These are phyloP conservation scores for Sarcophaga carnaria DNA, from an alignment of 2,888 invertebrate species.

Conservation along the genomic window DNA sequence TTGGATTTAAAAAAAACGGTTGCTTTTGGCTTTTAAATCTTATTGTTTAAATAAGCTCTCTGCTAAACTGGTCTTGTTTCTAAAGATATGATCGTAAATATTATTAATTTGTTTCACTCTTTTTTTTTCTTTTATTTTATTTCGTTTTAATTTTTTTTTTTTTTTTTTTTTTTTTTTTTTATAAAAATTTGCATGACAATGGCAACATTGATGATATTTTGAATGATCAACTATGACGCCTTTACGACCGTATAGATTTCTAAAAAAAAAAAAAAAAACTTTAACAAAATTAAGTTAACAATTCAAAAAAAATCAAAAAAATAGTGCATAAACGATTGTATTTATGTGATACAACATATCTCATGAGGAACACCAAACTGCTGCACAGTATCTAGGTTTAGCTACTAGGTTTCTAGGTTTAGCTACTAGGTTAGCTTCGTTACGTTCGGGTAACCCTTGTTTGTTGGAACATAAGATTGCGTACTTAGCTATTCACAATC, in stretches of 20 bases:
- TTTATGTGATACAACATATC: too few species aligned
- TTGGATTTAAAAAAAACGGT: slow-evolving; percentile 3
- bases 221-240: neutral
- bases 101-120: neutral
- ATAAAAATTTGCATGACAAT: neutral
- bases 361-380: too few species aligned
- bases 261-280: neutral
- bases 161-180: too few species aligned
- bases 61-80: neutral
- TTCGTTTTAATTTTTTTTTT: too few species aligned
- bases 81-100: neutral
- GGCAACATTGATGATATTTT: neutral
- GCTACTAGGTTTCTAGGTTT: too few species aligned
- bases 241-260: neutral
- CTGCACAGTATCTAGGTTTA: too few species aligned
- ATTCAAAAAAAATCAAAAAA: neutral
- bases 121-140: too few species aligned
- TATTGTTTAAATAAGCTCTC: slow-evolving; percentile 6
- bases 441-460: too few species aligned
- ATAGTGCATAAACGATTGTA: too few species aligned
- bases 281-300: neutral
- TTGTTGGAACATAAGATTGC: too few species aligned
- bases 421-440: too few species aligned
- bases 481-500: too few species aligned
- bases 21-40: slow-evolving; percentile 8